Evolutionary conservation across 2,888 invertebrate species (phyloP).

Genomic region (Drosophila prolongata): DNA sequence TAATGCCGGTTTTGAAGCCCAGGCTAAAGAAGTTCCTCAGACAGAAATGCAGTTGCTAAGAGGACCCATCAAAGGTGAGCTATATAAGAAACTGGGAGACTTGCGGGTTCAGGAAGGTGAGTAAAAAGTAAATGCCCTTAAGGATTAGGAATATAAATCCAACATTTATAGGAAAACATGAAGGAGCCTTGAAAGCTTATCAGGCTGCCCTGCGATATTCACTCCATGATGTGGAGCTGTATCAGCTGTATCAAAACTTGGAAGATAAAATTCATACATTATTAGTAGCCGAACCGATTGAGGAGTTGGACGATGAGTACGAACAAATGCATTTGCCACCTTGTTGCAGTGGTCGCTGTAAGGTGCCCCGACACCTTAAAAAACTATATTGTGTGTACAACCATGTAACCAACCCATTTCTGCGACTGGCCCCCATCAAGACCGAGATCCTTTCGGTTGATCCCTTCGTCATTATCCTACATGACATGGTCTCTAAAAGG

Average conservation of each 20-base stretch:
- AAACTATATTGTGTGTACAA: conserved; percentile 57
- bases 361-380: not conserved
- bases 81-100: not conserved
- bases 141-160: too few relatives aligned
- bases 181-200: conserved; percentile 2
- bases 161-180: not conserved
- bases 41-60: not conserved
- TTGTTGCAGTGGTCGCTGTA: conserved; percentile 30
- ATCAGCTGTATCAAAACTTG: not conserved
- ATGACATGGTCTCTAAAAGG: conserved; percentile 85
- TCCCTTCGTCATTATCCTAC: conserved; percentile 85
- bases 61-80: not conserved
- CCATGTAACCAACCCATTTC: conserved; percentile 33
- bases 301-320: not conserved
- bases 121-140: not conserved
- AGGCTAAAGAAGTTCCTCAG: not conserved
- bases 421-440: conserved; percentile 82
- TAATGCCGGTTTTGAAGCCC: not conserved
- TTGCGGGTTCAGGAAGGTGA: not conserved
- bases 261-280: not conserved
- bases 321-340: not conserved
- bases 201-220: not conserved
- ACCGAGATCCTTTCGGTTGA: conserved; percentile 85
- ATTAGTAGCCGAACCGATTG: not conserved
- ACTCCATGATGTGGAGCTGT: conserved; percentile 6